Evolutionary conservation across 2,888 invertebrate genomes (phyloP), one percentile per base, ranked within the genome.

Genomic region (Agapetus fuscipes): DNA sequence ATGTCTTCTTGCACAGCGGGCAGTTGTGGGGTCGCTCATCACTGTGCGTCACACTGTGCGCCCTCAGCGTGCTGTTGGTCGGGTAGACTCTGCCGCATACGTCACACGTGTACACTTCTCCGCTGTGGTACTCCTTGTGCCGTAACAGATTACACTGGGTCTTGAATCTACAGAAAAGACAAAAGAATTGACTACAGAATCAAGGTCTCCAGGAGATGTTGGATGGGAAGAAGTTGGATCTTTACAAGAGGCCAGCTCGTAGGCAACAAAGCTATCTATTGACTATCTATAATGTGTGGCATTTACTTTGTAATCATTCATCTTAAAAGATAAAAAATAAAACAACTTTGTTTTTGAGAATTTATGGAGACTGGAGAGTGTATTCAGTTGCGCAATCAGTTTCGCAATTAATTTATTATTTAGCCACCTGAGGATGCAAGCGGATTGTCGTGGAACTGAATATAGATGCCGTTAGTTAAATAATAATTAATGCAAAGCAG

Each of bases 21-120:
- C 82, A 83, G 41, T 76, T 70, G 53, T 78, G 81, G 1, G 81
- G 82, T 50, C 80, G 64, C 31, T 79, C 66, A 55, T 72, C 72
- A 48, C 80, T 80, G 51, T 82, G 82, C 20, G 80, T 76, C 43
- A 83, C 74, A 51, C 77, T 79, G 57, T 83, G 82, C 10, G 78
- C 78, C 47, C 76, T 69, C 34, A 82, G 60, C 31, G 78, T 78
- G 38, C 80, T 78, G 54, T 72, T 75, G 13, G 78, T 79, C 29
- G 77, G 77, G 57, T 82, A 82, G 15, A 80, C 78, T 31, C 80
- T 64, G 11, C 77, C 77, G 58, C 82, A 83, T n/a, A 78, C 72
- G 45, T 68, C 71, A 53, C 82, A 83, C 2, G 72, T 68, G 53
- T 70, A 74, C 45, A 72, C 72, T 46, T 69, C 61, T 9, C 69